A percentile compares a stretch with the other conserved stretches of the same genome.
These are phyloP conservation scores for Argyrosomus japonicus DNA, from an alignment of 2,113 vertebrate species.

Conservation along the genomic window DNA sequence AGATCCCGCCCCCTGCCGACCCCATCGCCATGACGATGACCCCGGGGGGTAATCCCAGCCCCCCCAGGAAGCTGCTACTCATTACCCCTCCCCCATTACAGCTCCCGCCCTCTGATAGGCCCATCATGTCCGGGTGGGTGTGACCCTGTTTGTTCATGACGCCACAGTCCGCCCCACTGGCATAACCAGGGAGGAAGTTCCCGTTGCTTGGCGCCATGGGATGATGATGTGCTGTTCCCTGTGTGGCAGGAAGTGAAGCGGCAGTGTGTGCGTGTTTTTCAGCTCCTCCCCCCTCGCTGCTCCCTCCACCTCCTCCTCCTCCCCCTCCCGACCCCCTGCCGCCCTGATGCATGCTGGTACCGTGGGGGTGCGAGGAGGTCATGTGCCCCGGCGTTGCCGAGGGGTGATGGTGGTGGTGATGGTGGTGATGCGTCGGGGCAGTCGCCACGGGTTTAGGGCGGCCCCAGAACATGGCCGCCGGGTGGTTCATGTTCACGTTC, in stretches of 20 bases:
- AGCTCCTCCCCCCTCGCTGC: conserved; percentile 81
- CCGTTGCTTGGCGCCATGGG: conserved; percentile 80
- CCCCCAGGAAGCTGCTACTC: conserved; percentile 91
- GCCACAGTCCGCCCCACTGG: conserved; percentile 87
- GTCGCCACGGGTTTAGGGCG: conserved; percentile 74
- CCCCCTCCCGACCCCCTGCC: conserved; percentile 51
- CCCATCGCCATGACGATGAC: conserved; percentile 97
- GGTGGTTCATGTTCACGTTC: conserved; percentile 80
- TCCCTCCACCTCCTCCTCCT: conserved; percentile 34
- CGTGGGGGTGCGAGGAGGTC: conserved; percentile 75
- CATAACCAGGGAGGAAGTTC: conserved; percentile 88
- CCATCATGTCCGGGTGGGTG: conserved; percentile 76
- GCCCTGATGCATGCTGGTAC: conserved; percentile 85
- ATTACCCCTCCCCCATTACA: conserved; percentile 89
- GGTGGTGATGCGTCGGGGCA: conserved; percentile 57
- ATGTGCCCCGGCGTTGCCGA: conserved; percentile 66
- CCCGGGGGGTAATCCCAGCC: conserved; percentile 92
- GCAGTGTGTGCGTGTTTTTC: conserved; percentile 86
- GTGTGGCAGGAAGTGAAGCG: conserved; percentile 82
- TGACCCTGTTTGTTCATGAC: conserved; percentile 91
- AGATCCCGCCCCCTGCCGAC: conserved; percentile 83
- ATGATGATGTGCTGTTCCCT: conserved; percentile 90
- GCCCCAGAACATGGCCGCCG: conserved; percentile 85
- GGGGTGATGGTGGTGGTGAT: conserved; percentile 62
- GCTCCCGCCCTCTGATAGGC: conserved; percentile 81